Conservation (phyloP, 2,888 invertebrate genomes). For the Brachypalpus laphriformis region DNA sequence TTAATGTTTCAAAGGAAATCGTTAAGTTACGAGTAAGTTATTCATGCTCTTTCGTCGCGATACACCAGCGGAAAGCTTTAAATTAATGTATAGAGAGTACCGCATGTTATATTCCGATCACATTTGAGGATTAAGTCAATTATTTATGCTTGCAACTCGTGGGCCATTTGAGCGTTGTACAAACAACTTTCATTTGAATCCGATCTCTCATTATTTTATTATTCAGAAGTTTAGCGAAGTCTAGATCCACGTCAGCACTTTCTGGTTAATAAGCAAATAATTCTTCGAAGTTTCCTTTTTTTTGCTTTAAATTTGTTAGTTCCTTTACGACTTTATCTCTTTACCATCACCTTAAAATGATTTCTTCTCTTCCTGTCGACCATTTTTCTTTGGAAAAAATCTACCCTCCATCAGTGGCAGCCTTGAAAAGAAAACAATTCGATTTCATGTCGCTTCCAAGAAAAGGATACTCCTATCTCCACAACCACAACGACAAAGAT, state of each 20-base stretch:
- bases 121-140: conserved; percentile 14
- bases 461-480: not conserved
- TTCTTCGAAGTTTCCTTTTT: not conserved
- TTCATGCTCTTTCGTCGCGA: no score
- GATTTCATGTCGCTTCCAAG: conserved; percentile 15
- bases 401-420: not conserved
- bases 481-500: conserved; percentile 11
- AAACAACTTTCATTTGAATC: not conserved
- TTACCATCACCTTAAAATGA: not conserved
- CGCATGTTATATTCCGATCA: not conserved
- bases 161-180: not conserved
- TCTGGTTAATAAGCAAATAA: conserved; percentile 29
- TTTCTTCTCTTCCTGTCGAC: not conserved
- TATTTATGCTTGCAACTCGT: not conserved
- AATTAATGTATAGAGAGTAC: no score
- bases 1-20: no score
- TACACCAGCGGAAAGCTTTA: no score
- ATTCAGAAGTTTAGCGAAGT: not conserved
- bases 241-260: not conserved
- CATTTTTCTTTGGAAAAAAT: not conserved
- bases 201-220: not conserved
- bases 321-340: not conserved
- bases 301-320: not conserved
- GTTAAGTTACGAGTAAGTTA: no score
- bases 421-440: not conserved